A percentile compares a stretch with the other conserved stretches of the same genome.
phyloP scores from a whole-genome alignment of 2,797 vertebrate genomes.

The Halcyon smyrnensis region DNA sequence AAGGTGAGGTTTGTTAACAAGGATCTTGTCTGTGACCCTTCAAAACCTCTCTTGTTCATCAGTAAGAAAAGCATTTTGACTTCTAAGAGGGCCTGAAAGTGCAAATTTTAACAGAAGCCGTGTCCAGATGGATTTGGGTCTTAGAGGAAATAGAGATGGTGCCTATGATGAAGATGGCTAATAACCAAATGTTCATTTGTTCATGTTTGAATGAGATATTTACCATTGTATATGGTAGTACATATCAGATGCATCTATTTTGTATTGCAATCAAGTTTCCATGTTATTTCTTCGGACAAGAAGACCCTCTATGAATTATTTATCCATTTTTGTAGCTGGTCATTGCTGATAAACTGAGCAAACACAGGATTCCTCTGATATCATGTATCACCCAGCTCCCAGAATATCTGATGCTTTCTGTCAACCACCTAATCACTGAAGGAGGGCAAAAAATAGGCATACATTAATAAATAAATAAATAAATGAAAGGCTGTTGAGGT shows the following conservation, averaged over 20 bases:
- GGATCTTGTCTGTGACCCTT: neutral
- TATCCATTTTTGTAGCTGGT: neutral
- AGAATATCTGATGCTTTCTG: neutral
- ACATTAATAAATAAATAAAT: neutral
- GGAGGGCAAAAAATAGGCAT: neutral
- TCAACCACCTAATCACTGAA: neutral
- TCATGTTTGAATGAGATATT: neutral
- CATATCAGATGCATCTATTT: neutral
- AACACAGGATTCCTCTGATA: neutral
- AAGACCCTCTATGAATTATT: neutral
- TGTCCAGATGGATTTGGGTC: neutral
- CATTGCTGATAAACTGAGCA: neutral
- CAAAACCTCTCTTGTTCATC: neutral
- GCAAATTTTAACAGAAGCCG: neutral
- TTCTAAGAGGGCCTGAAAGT: neutral
- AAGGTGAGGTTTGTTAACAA: slow-evolving; percentile 15
- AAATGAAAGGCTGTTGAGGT: neutral
- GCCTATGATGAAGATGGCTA: neutral
- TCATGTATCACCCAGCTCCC: neutral
- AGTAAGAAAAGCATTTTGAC: neutral
- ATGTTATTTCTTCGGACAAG: neutral
- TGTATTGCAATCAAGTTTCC: neutral
- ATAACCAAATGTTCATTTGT: neutral
- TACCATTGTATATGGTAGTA: neutral
- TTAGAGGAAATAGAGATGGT: neutral